Base-by-base conservation (phyloP, 2,888 invertebrate species). In the Cataglyphis rosenhaueri region DNA sequence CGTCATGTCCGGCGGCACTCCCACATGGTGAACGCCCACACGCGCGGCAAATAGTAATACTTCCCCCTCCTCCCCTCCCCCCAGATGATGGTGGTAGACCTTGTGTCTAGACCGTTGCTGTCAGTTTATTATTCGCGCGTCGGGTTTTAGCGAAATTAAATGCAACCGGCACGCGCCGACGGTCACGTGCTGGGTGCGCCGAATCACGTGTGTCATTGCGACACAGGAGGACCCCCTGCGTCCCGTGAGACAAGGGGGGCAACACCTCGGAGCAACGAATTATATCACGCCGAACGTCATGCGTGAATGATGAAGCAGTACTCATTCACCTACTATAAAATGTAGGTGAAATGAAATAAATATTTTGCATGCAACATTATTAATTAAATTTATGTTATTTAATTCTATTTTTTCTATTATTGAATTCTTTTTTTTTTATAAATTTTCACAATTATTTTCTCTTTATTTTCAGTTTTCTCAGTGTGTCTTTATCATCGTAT, bases 71-170 rank as follows among this genome's bases (percentile, higher is more conserved):
- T 6, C 15, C 25, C 25, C 1, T 25, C 59, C 41, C 44, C 78
- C 59, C 41, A 66, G 55, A 74, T 15, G 29, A 79, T 68, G 78
- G 81, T 44, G 68, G 82, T 83, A 82, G 85, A 86, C 84, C 68
- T 55, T 84, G 52, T 76, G 88, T 91, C 86, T 90, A 88, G 87
- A 88, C 87, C 87, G 57, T 21, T 25, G 57, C 18, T 15, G 71
- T 18, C 55, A 85, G 84, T 89, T 91, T 87, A 90, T 91, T 88
- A 88, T 85, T 86, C 88, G 82, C 85, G 82, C 85, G 84, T 75
- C 83, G 86, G 74, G 83, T 90, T 91, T 88, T 88, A 89, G 81
- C 65, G 87, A 87, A 88, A 91, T 91, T 90, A 91, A 87, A 86
- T n/a, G 82, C 62, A 68, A 52, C 71, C 44, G 74, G 35, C 79